A percentile compares a stretch with the other conserved stretches of the same genome.
Conservation (phyloP, 1,140 invertebrate genomes). For the Saccostrea echinata region DNA sequence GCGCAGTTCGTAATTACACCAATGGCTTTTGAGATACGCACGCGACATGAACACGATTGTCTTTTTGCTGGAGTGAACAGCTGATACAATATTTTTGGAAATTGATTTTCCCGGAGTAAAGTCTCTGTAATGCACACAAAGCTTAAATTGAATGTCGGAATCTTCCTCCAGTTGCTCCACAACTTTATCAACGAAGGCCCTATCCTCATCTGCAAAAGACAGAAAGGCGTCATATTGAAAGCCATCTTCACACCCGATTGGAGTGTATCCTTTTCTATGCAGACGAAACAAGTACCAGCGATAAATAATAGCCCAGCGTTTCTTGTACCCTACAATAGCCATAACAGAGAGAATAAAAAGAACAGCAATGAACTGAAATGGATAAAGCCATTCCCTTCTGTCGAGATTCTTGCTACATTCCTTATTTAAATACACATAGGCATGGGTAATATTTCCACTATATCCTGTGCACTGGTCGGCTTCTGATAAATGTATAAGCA, state of each 20-base stretch:
- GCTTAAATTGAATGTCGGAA: background rate
- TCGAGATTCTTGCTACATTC: background rate
- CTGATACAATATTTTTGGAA: background rate
- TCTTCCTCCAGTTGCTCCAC: background rate
- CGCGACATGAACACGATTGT: conserved; percentile 33
- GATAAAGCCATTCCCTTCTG: background rate
- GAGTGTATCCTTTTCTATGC: conserved; percentile 25
- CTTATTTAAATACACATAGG: background rate
- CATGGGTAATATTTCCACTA: background rate
- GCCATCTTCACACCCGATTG: background rate
- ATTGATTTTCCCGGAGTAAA: conserved; percentile 10
- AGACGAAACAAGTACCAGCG: conserved; percentile 30
- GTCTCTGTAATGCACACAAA: conserved; percentile 30
- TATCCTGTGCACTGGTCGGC: background rate
- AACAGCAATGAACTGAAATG: background rate
- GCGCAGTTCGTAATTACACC: conserved; percentile 27
- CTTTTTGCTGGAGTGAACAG: conserved; percentile 23
- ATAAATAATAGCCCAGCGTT: conserved; percentile 13
- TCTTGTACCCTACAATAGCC: background rate
- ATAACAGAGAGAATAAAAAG: background rate
- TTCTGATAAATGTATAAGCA: background rate
- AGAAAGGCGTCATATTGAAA: conserved; percentile 18
- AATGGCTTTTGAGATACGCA: conserved; percentile 10
- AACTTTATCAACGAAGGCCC: background rate
- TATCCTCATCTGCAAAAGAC: conserved; percentile 27